These are phyloP conservation scores for Rhea americana DNA, from an alignment of 2,113 vertebrate genomes.

Conservation along the genomic window DNA sequence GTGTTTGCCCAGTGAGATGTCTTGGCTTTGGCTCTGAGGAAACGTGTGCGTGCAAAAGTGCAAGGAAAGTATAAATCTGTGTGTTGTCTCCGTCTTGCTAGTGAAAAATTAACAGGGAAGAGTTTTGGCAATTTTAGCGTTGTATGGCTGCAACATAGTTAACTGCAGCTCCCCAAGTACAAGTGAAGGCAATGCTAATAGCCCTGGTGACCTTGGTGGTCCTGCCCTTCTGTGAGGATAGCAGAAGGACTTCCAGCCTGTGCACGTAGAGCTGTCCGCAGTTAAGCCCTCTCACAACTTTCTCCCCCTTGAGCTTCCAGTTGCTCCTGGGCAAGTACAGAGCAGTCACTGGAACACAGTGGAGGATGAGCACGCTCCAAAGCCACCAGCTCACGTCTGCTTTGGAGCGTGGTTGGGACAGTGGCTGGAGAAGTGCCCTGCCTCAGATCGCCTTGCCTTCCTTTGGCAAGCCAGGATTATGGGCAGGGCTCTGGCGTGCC, in stretches of 20 bases:
- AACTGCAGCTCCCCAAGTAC: background rate
- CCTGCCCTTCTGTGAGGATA: background rate
- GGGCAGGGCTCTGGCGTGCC: background rate
- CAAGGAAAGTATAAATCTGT: background rate
- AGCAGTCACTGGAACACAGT: background rate
- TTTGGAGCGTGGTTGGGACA: background rate
- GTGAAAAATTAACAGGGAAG: background rate
- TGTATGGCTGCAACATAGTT: background rate
- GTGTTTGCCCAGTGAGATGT: background rate
- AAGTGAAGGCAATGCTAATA: background rate
- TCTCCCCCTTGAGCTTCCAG: background rate
- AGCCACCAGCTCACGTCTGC: too few relatives aligned
- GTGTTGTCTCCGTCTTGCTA: background rate
- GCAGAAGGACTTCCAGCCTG: too few relatives aligned
- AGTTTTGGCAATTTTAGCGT: background rate
- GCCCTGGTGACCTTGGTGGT: background rate
- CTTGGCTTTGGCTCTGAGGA: fast-evolving
- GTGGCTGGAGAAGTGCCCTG: background rate
- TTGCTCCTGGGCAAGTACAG: background rate
- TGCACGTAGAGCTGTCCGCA: too few relatives aligned
- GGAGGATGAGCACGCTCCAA: background rate
- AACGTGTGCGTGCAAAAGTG: background rate
- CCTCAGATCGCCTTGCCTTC: background rate
- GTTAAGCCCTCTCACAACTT: background rate
- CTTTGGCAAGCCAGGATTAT: background rate